A percentile compares a stretch with the other conserved stretches of the same genome.
These are phyloP conservation scores for Dinoponera quadriceps DNA, from an alignment of 1,140 invertebrate genomes.

Conservation along the genomic window DNA sequence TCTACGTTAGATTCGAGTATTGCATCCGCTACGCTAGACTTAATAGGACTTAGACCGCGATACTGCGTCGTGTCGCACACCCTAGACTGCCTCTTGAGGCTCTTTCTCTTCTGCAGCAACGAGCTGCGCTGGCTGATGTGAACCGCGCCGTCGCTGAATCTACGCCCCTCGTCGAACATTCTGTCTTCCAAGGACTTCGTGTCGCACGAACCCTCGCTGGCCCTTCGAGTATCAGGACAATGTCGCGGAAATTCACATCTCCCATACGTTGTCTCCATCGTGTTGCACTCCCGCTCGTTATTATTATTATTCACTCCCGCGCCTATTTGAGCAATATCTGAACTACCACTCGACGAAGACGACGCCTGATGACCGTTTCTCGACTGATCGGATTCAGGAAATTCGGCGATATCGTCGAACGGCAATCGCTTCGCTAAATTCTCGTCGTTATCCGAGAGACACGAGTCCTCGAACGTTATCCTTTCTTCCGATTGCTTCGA, in stretches of 20 bases:
- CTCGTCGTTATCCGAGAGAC: conserved; percentile 33
- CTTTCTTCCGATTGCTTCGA: conserved; percentile 45
- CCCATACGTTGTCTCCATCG: background rate
- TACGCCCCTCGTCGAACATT: conserved; percentile 58
- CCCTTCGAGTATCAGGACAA: conserved; percentile 65
- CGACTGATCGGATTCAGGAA: conserved; percentile 8
- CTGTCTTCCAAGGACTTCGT: background rate
- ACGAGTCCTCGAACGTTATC: conserved; percentile 8
- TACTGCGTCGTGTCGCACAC: conserved; percentile 68
- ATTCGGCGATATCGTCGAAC: conserved; percentile 64
- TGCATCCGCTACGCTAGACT: conserved; percentile 27
- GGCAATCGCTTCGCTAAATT: conserved; percentile 63
- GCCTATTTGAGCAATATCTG: conserved; percentile 4
- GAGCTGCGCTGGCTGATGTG: conserved; percentile 19
- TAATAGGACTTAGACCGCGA: conserved; percentile 26
- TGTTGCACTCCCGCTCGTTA: background rate
- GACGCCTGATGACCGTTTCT: conserved; percentile 11
- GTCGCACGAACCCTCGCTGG: conserved; percentile 73
- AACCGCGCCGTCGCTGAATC: conserved; percentile 76
- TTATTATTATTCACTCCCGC: conserved; percentile 9
- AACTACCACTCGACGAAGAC: background rate
- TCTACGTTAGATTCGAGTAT: conserved; percentile 45
- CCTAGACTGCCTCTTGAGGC: conserved; percentile 77
- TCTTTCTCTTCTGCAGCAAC: conserved; percentile 68
- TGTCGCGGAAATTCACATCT: conserved; percentile 7